phyloP scores from a whole-genome alignment of 2,797 vertebrate species.

The Chaunax sp. region DNA sequence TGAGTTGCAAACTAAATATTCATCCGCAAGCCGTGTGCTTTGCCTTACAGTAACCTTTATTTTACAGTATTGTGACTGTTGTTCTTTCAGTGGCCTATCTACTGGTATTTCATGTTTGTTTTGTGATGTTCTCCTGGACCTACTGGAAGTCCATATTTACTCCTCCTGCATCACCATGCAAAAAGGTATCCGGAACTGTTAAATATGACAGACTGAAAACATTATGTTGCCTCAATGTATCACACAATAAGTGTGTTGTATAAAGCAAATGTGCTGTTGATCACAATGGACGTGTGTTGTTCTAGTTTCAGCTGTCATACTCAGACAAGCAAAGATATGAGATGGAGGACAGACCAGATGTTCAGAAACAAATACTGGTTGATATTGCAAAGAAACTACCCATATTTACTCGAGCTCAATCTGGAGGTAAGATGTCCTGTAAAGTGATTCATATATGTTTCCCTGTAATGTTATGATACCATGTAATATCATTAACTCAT shows the following conservation, averaged over 20 bases:
- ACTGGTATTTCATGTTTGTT: conserved; percentile 93
- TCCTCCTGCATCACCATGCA: conserved; percentile 89
- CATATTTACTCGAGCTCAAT: conserved; percentile 91
- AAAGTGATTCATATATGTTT: background rate
- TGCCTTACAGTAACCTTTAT: background rate
- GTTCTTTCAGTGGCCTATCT: conserved; percentile 90
- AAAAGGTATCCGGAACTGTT: conserved; percentile 87
- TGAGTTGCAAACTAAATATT: conserved; percentile 61
- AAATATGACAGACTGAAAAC: background rate
- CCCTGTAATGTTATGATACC: background rate
- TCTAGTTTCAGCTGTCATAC: conserved; percentile 94
- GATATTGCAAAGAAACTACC: conserved; percentile 93
- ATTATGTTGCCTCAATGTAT: background rate
- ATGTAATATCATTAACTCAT: background rate
- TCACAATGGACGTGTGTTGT: conserved; percentile 2
- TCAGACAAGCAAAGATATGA: conserved; percentile 95
- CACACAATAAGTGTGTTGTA: background rate
- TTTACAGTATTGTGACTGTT: conserved; percentile 1
- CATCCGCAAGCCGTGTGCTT: background rate
- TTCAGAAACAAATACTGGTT: conserved; percentile 92
- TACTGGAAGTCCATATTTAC: conserved; percentile 99
- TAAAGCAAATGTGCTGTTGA: background rate
- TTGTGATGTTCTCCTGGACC: conserved; percentile 96
- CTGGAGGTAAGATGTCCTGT: conserved; percentile 84
- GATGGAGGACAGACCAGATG: conserved; percentile 92